These are phyloP conservation scores for Netelia melanura DNA, from an alignment of 2,888 invertebrate species.

Conservation along the genomic window DNA sequence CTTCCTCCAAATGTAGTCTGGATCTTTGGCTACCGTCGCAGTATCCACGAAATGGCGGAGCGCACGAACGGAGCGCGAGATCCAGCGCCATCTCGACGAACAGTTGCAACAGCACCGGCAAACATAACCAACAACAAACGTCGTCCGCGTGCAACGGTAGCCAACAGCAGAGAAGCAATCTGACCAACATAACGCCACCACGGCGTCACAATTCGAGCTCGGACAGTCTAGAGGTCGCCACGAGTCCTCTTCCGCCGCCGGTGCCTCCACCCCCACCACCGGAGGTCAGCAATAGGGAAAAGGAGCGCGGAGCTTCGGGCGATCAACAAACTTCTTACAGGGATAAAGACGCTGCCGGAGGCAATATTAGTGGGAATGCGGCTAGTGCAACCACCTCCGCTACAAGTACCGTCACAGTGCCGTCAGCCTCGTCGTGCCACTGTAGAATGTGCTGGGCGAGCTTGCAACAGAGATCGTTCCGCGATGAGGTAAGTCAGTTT, in stretches of 20 bases:
- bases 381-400: constrained; percentile 45
- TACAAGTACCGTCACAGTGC: constrained; percentile 40
- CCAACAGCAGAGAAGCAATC: constrained; percentile 63
- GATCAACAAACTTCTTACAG: constrained; percentile 68
- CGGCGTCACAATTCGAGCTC: constrained; percentile 83
- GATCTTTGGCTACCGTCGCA: constrained; percentile 83
- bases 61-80: constrained; percentile 71
- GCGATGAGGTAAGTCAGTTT: constrained; percentile 82
- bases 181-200: constrained; percentile 82
- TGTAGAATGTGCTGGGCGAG: constrained; percentile 83
- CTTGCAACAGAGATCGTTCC: constrained; percentile 81
- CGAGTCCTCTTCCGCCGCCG: constrained; percentile 84
- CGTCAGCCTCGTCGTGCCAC: constrained; percentile 74
- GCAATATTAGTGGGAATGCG: constrained; percentile 52
- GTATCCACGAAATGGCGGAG: constrained; percentile 54
- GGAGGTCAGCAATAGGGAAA: constrained; percentile 77
- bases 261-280: constrained; percentile 85
- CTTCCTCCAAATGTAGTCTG: constrained; percentile 77
- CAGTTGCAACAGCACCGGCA: constrained; percentile 45
- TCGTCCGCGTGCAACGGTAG: constrained; percentile 55
- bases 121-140: constrained; percentile 62
- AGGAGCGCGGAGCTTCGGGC: constrained; percentile 74
- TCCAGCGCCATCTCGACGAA: constrained; percentile 69
- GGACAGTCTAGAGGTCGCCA: constrained; percentile 83
- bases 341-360: constrained; percentile 76